phyloP scores from a whole-genome alignment of 2,113 vertebrate species.

The Grus americana region DNA sequence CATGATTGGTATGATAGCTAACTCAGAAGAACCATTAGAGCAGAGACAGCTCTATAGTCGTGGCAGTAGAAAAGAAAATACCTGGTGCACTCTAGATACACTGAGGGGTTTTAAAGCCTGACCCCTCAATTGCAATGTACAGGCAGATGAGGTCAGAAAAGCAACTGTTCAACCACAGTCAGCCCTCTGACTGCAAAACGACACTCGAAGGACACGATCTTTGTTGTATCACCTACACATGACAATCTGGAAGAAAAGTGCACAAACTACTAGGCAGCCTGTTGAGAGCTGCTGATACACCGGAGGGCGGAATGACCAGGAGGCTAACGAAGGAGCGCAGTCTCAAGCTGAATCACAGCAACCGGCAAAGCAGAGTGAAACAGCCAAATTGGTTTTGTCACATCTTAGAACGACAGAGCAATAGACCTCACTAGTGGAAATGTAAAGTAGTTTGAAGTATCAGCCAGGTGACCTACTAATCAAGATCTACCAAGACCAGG shows the following conservation, averaged over 20 bases:
- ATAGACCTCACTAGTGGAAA: background rate
- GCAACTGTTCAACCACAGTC: background rate
- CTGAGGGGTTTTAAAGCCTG: background rate
- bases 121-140: rapidly evolving
- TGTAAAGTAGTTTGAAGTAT: background rate
- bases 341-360: background rate
- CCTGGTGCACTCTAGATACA: background rate
- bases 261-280: rapidly evolving
- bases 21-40: background rate
- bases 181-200: background rate
- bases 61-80: background rate
- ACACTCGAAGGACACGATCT: background rate
- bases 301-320: background rate
- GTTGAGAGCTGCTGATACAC: background rate
- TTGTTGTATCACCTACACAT: rapidly evolving
- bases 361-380: background rate
- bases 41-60: background rate
- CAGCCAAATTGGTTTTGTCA: background rate
- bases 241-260: background rate
- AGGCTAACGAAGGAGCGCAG: rapidly evolving
- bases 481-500: background rate
- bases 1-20: rapidly evolving
- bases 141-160: background rate
- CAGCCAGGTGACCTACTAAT: background rate
- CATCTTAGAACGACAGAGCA: background rate